Evolutionary conservation across 2,113 vertebrate genomes (phyloP).

Genomic region (Proteles cristata): DNA sequence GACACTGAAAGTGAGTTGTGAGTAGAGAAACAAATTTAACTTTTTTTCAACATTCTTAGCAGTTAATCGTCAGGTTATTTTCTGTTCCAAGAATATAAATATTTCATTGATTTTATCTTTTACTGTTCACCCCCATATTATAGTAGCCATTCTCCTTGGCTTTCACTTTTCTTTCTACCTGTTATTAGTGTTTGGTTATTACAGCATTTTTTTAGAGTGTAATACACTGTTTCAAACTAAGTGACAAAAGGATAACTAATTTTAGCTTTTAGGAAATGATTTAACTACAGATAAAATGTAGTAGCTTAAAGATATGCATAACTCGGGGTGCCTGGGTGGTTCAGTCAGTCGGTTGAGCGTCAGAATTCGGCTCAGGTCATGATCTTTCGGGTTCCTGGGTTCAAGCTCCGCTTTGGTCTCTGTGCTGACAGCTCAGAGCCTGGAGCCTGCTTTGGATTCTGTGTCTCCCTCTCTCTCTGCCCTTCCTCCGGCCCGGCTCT

Average conservation of each 20-base stretch:
- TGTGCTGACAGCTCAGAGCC: too few species aligned
- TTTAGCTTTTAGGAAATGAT: not conserved
- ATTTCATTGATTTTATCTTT: not conserved
- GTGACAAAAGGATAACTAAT: not conserved
- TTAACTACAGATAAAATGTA: not conserved
- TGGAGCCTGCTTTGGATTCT: too few species aligned
- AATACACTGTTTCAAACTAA: constrained; percentile 50
- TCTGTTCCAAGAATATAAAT: not conserved
- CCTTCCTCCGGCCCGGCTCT: too few species aligned
- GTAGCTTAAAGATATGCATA: not conserved
- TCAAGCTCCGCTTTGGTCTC: too few species aligned
- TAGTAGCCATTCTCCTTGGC: constrained; percentile 65
- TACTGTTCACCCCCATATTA: not conserved
- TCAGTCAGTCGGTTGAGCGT: too few species aligned
- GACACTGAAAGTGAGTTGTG: not conserved
- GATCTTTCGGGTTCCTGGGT: too few species aligned
- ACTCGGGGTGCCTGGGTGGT: too few species aligned
- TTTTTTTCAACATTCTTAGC: not conserved
- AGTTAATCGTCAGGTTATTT: not conserved
- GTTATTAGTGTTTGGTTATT: constrained; percentile 50
- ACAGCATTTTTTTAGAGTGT: not conserved
- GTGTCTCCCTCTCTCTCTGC: too few species aligned
- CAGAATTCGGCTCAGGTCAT: too few species aligned
- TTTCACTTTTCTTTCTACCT: constrained; percentile 63
- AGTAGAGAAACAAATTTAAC: not conserved